phyloP scores from a whole-genome alignment of 2,113 vertebrate genomes.

The Xenus cinereus region DNA sequence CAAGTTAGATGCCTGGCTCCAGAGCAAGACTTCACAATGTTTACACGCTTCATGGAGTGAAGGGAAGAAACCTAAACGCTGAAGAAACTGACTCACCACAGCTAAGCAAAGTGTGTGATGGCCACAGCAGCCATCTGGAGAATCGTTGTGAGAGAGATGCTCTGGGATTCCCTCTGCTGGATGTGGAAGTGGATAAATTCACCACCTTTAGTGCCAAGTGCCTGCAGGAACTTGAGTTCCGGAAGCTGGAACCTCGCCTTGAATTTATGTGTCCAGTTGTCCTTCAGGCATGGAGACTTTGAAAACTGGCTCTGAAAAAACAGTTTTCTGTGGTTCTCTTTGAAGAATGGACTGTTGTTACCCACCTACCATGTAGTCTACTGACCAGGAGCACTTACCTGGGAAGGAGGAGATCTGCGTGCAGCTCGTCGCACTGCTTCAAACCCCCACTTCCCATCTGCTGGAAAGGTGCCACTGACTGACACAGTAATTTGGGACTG shows the following conservation, averaged over 20 bases:
- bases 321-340: neutral
- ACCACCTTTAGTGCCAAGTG: neutral
- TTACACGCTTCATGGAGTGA: accelerated
- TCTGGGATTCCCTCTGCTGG: neutral
- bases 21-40: neutral
- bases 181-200: neutral
- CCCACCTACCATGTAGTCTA: neutral
- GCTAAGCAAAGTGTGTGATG: neutral
- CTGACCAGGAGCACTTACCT: neutral
- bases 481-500: neutral
- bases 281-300: neutral
- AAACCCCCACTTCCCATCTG: neutral
- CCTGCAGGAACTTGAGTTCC: neutral
- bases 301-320: neutral
- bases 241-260: neutral
- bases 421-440: neutral
- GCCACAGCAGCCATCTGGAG: neutral
- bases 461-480: neutral
- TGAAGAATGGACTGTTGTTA: neutral
- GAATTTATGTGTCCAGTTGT: neutral
- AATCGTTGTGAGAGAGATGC: neutral
- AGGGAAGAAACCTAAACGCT: neutral
- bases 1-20: neutral
- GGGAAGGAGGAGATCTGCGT: neutral
- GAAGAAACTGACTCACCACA: neutral